These are phyloP conservation scores for Chlorocebus sabaeus DNA, from an alignment of 2,113 vertebrate species.

Conservation along the genomic window DNA sequence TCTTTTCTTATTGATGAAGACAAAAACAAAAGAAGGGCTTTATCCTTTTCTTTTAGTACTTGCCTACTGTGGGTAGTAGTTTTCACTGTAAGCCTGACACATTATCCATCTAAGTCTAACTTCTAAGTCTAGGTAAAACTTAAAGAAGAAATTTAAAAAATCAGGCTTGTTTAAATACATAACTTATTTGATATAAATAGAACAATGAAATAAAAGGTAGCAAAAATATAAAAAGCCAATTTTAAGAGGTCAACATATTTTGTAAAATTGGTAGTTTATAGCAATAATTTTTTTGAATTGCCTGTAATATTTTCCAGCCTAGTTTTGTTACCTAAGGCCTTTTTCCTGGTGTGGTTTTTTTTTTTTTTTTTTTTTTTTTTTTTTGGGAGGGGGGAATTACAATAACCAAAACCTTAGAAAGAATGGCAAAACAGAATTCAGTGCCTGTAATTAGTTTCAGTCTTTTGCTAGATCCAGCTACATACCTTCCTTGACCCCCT, in stretches of 20 bases:
- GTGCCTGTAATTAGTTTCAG: not conserved
- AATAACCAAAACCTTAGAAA: not conserved
- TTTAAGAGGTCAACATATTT: slow-evolving; percentile 18
- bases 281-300: not conserved
- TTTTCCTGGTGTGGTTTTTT: not conserved
- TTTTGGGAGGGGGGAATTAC: too few species aligned
- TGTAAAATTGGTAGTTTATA: not conserved
- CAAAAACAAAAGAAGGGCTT: not conserved
- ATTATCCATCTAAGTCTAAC: not conserved
- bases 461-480: not conserved
- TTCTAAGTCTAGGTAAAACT: not conserved
- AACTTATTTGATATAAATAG: not conserved
- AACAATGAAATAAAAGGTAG: not conserved
- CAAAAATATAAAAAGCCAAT: not conserved
- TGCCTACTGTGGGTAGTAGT: not conserved
- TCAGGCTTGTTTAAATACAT: not conserved
- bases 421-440: not conserved
- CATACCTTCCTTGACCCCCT: not conserved
- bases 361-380: too few species aligned
- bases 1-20: not conserved
- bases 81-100: not conserved
- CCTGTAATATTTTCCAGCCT: not conserved
- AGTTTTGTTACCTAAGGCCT: not conserved
- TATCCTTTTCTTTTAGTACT: not conserved
- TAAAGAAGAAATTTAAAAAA: slow-evolving; percentile 8